These are phyloP conservation scores for Sphenodon punctatus DNA, from an alignment of 2,797 vertebrate genomes.

Conservation along the genomic window DNA sequence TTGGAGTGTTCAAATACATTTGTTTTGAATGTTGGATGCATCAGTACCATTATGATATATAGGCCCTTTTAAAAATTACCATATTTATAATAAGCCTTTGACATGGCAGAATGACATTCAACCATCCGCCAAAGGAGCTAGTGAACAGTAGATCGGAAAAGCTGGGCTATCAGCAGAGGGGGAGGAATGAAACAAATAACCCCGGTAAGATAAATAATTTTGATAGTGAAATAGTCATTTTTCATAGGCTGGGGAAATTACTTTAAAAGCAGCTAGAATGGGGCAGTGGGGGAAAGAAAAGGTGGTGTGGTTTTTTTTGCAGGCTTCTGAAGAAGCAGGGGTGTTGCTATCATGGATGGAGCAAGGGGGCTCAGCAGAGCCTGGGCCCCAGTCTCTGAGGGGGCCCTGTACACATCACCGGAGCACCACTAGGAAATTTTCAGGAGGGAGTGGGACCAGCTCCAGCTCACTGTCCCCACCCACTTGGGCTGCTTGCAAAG, in stretches of 20 bases:
- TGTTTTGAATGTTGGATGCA: slow-evolving; percentile 7
- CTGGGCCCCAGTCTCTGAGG: no score
- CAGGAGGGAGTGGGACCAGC: no score
- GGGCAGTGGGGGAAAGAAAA: neutral
- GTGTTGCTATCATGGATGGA: no score
- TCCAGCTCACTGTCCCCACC: no score
- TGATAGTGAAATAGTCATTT: no score
- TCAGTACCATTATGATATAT: neutral
- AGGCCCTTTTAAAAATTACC: neutral
- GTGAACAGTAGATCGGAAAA: neutral
- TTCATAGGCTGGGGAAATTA: no score
- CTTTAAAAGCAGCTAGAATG: neutral
- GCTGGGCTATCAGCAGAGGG: neutral
- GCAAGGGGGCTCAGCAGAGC: no score
- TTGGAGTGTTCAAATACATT: slow-evolving; percentile 17
- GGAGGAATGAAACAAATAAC: neutral
- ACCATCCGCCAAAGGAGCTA: neutral
- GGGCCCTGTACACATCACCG: no score
- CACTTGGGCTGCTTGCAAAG: no score
- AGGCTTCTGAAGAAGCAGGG: neutral
- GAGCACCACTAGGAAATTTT: no score
- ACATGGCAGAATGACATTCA: neutral
- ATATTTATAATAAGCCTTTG: neutral
- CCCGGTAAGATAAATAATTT: no score
- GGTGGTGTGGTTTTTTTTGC: no score